Evolutionary conservation across 2,797 vertebrate genomes (phyloP), one percentile per base, ranked within the genome.

Genomic region (Florisuga fusca): DNA sequence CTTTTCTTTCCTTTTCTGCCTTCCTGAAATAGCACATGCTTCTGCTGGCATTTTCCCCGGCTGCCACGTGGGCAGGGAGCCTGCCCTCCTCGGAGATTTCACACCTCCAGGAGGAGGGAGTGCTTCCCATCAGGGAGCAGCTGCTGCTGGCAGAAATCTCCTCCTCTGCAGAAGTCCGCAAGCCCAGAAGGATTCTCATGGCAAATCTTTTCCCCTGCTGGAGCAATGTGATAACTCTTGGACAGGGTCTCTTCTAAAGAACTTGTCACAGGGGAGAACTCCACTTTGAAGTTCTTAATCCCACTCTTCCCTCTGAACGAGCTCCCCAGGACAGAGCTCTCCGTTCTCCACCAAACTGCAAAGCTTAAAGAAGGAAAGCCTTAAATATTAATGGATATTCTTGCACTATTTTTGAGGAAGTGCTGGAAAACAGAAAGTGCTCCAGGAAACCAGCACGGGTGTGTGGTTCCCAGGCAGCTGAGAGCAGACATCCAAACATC

Each of bases 211-310:
- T 79, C 79, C 94, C 87, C 84, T 38, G 71, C 94, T 95, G 85
- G 87, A 84, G 71, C 76, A 87, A 90, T 76, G 83, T 58, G 95
- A 94, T 93, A 88, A 50, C 83, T 91, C 59, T 86, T 94, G 93
- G 91, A 94, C 87, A 88, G 85, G 91, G 85, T 84, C 71, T 92
- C 87, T 86, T 91, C 77, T 95, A 91, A 91, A 94, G 94, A 95
- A 88, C 85, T 87, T 79, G 91, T 96, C 93, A 94, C 71, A 63
- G 62, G 77, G 87, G 93, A 95, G 59, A 81, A 58, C 72, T 91
- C 62, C 33, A 48, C 95, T 96, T 95, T 90, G 96, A 96, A 96
- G 95, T 93, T 59, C 83, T 96, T 96, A 96, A 95, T 96, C 83
- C 81, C 57, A n/a, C 91, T 86, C 73, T 93, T 93, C 62, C 59